Evolutionary conservation across 2,113 vertebrate species (phyloP), one percentile per base, ranked within the genome.

Genomic region (Meleagris gallopavo): DNA sequence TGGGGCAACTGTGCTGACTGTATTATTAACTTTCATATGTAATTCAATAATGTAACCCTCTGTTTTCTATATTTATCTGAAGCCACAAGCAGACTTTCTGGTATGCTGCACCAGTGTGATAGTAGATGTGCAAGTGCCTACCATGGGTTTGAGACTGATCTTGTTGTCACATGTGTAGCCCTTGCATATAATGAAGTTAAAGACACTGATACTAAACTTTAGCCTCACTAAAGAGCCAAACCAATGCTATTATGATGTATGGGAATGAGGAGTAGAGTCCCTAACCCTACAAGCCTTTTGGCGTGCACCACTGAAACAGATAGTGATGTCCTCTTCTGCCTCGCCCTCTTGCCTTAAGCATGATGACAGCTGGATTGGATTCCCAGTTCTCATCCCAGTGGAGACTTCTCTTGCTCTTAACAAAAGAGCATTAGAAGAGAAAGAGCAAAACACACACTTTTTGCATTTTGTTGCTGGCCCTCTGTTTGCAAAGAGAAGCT

Each of bases 1-100:
- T 67, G 79, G 41, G 79, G 48, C 83, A 81, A 88, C 80, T 25
- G 52, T 79, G 86, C 79, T 96, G 83, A 72, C 86, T 92, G 40
- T 72, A 58, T 90, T 88, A 92, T 86, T 96, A 91, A 81, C 93
- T 95, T 94, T 83, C 45, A 62, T 86, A 41, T 74, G 89, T 93
- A 94, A 89, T 91, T 86, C 83, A 93, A 70, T 96, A 89, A 86
- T 6, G 46, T 57, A 73, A 48, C 21, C 32, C 52, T 89, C 45
- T 94, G 81, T 89, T 94, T 90, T 91, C 77, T 78, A 15, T 77
- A 57, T 85, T 83, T 71, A 29, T 89, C 41, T 86, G 83, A 84
- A 91, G 90, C 69, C 40, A 58, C 77, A 94, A 80, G 65, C 79
- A 88, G 70, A 52, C 27, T 87, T 83, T 90, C 64, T 43, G 55